Base-by-base conservation (phyloP, 2,113 vertebrate genomes). In the Procavia capensis region DNA sequence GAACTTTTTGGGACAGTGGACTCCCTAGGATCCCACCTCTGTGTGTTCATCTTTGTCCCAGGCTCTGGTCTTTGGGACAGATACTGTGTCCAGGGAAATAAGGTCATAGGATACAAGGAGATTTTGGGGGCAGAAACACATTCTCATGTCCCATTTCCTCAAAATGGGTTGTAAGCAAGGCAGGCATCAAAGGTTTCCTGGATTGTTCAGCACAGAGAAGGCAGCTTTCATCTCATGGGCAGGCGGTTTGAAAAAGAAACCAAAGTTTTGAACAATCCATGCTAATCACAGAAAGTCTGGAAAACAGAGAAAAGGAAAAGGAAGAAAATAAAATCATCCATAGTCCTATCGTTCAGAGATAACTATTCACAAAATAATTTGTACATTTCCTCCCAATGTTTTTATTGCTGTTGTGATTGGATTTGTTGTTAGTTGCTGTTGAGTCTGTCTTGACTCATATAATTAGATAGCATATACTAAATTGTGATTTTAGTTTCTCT, bases 401-500 rank as follows among this genome's bases (percentile, higher is more conserved):
- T 59, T n/a, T 85, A 47, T 72, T 85, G 41, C 54, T 41, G 39
- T 64, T 20, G 57, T 24, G 57, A 59, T 59, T 59, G 9, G 57
- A 59, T 59, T 59, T 59, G 50, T 59, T 59, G 57, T 59, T 59
- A 59, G 19, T 59, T 20, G 57, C 7, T 54, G 47, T 54, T 8
- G 50, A 54, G 57, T 59, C 20, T 5, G 22, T 59, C 20, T 14
- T 57, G 54, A 57, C 16, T 57, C 54, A 59, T 76, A 20, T 85
- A 27, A 78, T 39, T 25, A 92, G 34, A 76, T 76, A 78, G 5
- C 74, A 29, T 50, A 74, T 47, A 66, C 36, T 63, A 83, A 90
- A 72, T 78, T 83, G 54, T 78, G 64, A 86, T 85, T 74, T 68
- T 79, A n/a, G 82, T 78, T 91, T 16, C 85, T 74, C 82, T 64